Evolutionary conservation across 37 sponge, comb jelly and placozoan species (phyloP).

Genomic region (Cliona cf. orientalis): DNA sequence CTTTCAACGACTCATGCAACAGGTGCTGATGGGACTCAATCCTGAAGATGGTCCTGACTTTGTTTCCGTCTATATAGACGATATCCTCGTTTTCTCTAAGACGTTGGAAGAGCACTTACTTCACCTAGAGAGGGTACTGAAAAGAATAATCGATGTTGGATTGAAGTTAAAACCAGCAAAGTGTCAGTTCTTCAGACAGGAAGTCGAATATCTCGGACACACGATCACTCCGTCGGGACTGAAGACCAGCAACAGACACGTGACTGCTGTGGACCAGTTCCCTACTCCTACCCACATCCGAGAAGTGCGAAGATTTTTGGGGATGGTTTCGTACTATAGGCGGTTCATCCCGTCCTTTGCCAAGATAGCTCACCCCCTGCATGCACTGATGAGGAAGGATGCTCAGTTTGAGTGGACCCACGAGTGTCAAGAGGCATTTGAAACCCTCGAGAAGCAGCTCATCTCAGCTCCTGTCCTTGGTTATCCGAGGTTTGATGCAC

Average conservation of each 20-base stretch:
- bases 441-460: not conserved
- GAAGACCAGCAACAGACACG: not conserved
- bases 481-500: constrained; percentile 16
- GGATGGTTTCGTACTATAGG: constrained; percentile 44
- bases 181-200: constrained; percentile 26
- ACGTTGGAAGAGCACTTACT: too few species aligned
- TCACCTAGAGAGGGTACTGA: too few species aligned
- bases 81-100: too few species aligned
- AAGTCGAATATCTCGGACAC: constrained; percentile 59
- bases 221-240: constrained; percentile 38
- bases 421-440: constrained; percentile 34
- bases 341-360: constrained; percentile 20
- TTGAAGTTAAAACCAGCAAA: constrained; percentile 54
- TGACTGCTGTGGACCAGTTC: constrained; percentile 19
- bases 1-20: too few species aligned
- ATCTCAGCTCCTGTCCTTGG: constrained; percentile 4
- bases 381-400: constrained; percentile 18
- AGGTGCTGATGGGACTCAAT: too few species aligned
- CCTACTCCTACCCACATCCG: not conserved
- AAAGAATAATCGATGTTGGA: constrained; percentile 6
- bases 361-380: constrained; percentile 22
- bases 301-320: constrained; percentile 39
- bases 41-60: too few species aligned
- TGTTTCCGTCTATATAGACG: too few species aligned
- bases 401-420: constrained; percentile 5